A percentile compares a stretch with the other conserved stretches of the same genome.
Conservation (phyloP, 1,140 invertebrate genomes). For the Laupala kohalensis region DNA sequence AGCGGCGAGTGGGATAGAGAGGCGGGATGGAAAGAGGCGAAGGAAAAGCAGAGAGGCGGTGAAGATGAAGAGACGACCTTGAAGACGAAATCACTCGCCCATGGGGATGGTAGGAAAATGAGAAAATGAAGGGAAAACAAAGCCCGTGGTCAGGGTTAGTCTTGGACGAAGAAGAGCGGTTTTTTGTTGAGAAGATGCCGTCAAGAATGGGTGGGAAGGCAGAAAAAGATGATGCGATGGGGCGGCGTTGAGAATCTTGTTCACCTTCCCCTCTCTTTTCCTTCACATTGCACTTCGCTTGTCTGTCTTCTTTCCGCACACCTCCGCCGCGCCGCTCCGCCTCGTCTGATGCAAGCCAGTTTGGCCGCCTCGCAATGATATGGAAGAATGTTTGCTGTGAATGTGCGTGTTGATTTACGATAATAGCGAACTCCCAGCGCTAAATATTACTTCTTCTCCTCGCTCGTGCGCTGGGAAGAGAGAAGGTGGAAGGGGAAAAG, state of each 20-base stretch:
- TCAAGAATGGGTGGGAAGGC: not conserved
- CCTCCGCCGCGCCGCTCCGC: no score
- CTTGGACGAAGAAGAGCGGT: not conserved
- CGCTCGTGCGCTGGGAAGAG: not conserved
- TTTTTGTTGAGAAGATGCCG: not conserved
- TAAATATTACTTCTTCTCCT: constrained; percentile 15
- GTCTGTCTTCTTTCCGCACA: not conserved
- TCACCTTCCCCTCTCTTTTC: no score
- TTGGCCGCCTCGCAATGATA: constrained; percentile 10
- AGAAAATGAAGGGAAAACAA: not conserved
- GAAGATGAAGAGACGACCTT: not conserved
- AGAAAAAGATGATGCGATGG: not conserved
- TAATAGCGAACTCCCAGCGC: constrained; percentile 17
- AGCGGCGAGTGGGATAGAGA: not conserved
- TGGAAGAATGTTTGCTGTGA: constrained; percentile 15
- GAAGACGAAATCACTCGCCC: no score
- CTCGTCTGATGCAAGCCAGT: not conserved
- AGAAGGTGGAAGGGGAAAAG: constrained; percentile 3
- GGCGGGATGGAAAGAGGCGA: not conserved
- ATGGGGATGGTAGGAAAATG: not conserved
- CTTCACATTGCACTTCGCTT: not conserved
- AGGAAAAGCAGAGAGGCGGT: not conserved
- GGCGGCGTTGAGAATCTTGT: not conserved
- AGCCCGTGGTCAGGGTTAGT: not conserved
- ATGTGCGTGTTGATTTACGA: constrained; percentile 16